Evolutionary conservation across 1,140 invertebrate genomes (phyloP).

Genomic region (Conus betulinus): DNA sequence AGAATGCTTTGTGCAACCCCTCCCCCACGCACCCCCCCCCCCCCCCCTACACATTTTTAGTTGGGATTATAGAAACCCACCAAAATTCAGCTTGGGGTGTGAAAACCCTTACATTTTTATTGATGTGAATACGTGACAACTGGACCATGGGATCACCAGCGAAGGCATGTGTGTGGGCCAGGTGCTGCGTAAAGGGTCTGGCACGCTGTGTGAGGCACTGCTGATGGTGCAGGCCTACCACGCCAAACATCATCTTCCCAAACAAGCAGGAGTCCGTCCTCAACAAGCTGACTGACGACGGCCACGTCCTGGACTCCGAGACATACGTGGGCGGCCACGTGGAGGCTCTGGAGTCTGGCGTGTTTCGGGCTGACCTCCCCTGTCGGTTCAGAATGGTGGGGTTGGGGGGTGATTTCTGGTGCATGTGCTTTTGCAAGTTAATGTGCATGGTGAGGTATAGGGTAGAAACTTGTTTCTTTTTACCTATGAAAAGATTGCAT

Average conservation of each 20-base stretch:
- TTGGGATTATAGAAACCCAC: too few species aligned
- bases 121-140: too few species aligned
- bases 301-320: constrained; percentile 95
- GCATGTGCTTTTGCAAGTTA: too few species aligned
- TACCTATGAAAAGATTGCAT: background rate
- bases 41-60: too few species aligned
- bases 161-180: constrained; percentile 61
- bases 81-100: too few species aligned
- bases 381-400: constrained; percentile 84
- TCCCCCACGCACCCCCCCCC: too few species aligned
- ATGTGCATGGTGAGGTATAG: too few species aligned
- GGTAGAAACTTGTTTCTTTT: background rate
- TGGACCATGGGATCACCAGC: too few species aligned
- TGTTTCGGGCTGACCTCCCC: constrained; percentile 97
- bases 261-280: constrained; percentile 95
- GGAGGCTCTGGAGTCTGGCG: constrained; percentile 97
- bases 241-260: constrained; percentile 96
- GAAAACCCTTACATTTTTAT: too few species aligned
- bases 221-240: constrained; percentile 98
- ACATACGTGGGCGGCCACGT: constrained; percentile 99
- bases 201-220: constrained; percentile 96
- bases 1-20: too few species aligned
- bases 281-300: constrained; percentile 90
- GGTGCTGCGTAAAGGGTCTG: constrained; percentile 97
- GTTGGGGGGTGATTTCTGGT: background rate